Base-by-base conservation (phyloP, 2,113 vertebrate genomes). In the Pseudopipra pipra region DNA sequence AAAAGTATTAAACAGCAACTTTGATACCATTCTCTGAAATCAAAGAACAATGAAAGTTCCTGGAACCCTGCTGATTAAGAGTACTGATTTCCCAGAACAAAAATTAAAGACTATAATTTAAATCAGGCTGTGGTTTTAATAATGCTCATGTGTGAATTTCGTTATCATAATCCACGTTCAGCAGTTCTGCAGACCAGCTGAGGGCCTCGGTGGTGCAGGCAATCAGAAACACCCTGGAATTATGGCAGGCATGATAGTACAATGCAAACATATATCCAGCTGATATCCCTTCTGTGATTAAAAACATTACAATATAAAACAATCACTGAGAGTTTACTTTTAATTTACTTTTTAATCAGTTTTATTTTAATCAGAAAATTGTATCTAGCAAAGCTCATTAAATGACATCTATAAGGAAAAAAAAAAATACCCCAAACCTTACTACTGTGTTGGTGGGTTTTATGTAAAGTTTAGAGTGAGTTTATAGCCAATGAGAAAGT, bases 291-390 rank as follows among this genome's bases (percentile, higher is more conserved):
- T 27, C 46, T 65, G 85, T 55, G 56, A 97, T 93, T 95, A 91
- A 90, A 96, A 93, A 78, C 61, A 89, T 80, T 47, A 51, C 59
- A 91, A 84, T 52, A 87, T 33, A 82, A 97, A 97, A 96, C 85
- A 97, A 97, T 95, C 61, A 62, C 13, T 10, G 41, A 35, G 55
- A 97, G 91, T 98, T 98, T 97, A 94, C 95, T 97, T 98, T 98
- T 97, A 83, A 98, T 97, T 98, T 98, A 43, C 88, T 97, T 97
- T 97, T 97, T 97, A 98, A 98, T 97, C 96, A 97, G 88, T 84
- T 97, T 97, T 89, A 79, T 97, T 98, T 97, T 96, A 98, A 98
- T 98, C 96, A 98, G 97, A 98, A 97, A 98, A 97, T 97, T 98
- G 44, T 97, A 97, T 97, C 94, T 96, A 90, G 88, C 24, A 93